These are phyloP conservation scores for Oscheius sp. DNA, from an alignment of 2,888 invertebrate species.

Conservation along the genomic window DNA sequence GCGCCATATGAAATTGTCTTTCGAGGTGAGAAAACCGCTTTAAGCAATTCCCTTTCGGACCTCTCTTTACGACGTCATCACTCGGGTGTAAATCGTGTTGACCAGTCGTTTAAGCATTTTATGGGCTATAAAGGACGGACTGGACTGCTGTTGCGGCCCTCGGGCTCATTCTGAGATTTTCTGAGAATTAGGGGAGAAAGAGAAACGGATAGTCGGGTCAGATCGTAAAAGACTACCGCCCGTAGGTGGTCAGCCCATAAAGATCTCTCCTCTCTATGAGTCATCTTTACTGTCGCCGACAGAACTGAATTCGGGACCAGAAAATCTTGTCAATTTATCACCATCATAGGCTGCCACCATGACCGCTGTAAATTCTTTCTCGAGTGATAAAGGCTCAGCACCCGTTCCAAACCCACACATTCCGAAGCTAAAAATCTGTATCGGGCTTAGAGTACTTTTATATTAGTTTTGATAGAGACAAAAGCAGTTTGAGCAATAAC, in stretches of 20 bases:
- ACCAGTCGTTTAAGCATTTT: conserved; percentile 37
- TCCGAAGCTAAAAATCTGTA: no score
- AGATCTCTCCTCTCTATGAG: conserved; percentile 16
- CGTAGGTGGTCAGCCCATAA: conserved; percentile 19
- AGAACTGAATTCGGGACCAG: no score
- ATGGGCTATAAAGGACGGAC: conserved; percentile 29
- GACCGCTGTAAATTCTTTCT: no score
- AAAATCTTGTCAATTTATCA: no score
- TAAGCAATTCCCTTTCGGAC: neutral
- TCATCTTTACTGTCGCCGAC: conserved; percentile 10
- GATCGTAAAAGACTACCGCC: conserved; percentile 31
- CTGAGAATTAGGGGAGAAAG: neutral
- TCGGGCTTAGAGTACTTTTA: no score
- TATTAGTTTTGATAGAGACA: no score
- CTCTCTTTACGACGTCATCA: neutral
- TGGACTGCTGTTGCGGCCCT: neutral
- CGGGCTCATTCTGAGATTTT: neutral
- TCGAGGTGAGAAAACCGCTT: neutral
- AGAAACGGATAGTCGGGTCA: conserved; percentile 1
- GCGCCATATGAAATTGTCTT: neutral
- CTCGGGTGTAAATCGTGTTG: conserved; percentile 35
- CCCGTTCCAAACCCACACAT: no score
- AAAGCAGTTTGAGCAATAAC: no score
- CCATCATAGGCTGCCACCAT: no score
- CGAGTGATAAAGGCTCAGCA: no score